Conservation (phyloP, 2,797 vertebrate species). For the Enteromius radiatus region DNA sequence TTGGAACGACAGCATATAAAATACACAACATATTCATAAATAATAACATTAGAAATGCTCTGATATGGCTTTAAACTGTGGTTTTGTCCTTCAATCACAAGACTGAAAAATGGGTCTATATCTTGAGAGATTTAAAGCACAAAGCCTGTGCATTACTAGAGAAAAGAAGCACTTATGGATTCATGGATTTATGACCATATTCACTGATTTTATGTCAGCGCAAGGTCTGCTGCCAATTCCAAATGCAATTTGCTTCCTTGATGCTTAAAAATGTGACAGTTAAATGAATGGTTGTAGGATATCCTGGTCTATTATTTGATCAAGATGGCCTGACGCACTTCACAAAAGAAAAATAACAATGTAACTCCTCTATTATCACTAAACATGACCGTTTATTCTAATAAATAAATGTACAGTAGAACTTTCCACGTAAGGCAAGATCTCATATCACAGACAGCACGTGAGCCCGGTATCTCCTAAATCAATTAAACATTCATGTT, state of each 20-base stretch:
- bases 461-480: background rate
- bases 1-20: background rate
- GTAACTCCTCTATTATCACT: background rate
- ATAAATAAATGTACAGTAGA: background rate
- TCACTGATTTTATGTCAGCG: conserved; percentile 24
- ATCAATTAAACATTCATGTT: conserved; percentile 21
- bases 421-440: background rate
- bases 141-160: conserved; percentile 13
- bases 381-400: background rate
- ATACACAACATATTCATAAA: background rate
- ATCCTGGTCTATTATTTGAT: conserved; percentile 12
- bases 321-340: background rate
- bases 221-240: background rate
- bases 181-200: conserved; percentile 2
- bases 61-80: background rate
- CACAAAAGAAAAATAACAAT: background rate
- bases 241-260: conserved; percentile 24
- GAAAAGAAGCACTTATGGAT: background rate
- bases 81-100: background rate
- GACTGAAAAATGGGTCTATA: conserved; percentile 8
- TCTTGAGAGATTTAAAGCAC: conserved; percentile 10
- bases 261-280: conserved; percentile 22
- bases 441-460: background rate
- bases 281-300: conserved; percentile 27
- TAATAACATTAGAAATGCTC: background rate